These are phyloP conservation scores for Olivierus martensii DNA, from an alignment of 1,140 invertebrate genomes.

Conservation along the genomic window DNA sequence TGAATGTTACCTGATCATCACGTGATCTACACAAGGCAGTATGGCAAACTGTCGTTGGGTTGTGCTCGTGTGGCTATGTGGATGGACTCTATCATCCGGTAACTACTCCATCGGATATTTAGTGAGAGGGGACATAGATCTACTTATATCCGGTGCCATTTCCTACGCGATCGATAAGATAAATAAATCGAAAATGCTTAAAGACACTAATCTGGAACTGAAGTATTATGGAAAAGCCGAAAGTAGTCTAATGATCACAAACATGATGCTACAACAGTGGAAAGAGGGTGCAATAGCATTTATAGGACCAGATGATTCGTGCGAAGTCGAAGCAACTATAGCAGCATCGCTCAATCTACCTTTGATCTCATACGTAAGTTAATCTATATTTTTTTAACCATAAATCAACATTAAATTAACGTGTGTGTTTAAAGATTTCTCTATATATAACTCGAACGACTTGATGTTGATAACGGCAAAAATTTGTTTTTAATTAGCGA, in stretches of 20 bases:
- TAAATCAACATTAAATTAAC: no score
- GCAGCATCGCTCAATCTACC: conserved; percentile 86
- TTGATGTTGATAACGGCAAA: no score
- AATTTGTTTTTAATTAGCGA: no score
- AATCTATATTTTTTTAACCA: conserved; percentile 2
- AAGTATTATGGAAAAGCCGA: conserved; percentile 77
- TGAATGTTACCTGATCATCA: no score
- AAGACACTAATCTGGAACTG: conserved; percentile 66
- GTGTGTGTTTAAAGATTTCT: no score
- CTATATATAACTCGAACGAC: no score
- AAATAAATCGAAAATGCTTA: conserved; percentile 54
- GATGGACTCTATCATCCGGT: not conserved
- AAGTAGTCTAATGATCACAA: conserved; percentile 65
- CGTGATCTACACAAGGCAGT: no score
- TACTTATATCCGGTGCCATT: conserved; percentile 79
- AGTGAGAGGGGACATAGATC: conserved; percentile 34
- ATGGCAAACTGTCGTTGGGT: no score
- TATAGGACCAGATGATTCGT: conserved; percentile 89
- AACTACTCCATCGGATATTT: conserved; percentile 11
- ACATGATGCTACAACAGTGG: conserved; percentile 77
- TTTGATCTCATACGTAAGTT: conserved; percentile 94
- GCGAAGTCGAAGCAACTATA: conserved; percentile 83
- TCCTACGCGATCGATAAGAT: conserved; percentile 67
- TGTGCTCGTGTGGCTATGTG: not conserved
- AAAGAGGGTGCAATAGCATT: conserved; percentile 77